Evolutionary conservation across 2,797 vertebrate genomes (phyloP).

Genomic region (Ciconia nigra): DNA sequence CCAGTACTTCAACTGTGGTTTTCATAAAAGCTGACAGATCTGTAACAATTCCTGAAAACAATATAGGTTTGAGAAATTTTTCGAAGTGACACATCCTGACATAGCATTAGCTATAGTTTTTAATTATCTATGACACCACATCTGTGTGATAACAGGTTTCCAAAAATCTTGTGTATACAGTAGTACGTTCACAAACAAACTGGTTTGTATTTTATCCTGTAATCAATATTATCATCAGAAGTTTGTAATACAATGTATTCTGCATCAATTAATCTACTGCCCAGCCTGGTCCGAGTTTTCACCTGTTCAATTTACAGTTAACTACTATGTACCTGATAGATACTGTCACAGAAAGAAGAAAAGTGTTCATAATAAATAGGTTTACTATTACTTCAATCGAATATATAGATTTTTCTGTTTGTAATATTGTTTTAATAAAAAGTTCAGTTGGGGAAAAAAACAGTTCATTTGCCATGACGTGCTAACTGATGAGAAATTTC

Average conservation of each 20-base stretch:
- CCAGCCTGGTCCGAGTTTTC: background rate
- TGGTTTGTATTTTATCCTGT: background rate
- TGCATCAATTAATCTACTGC: background rate
- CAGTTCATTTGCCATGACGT: background rate
- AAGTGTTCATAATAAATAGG: background rate
- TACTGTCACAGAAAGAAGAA: background rate
- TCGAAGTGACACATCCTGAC: background rate
- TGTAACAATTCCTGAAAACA: background rate
- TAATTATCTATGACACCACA: background rate
- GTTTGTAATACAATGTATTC: background rate
- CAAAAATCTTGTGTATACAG: background rate
- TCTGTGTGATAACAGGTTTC: background rate
- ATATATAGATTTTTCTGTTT: background rate
- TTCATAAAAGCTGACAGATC: background rate
- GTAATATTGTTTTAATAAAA: background rate
- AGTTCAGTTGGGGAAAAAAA: background rate
- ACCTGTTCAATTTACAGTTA: background rate
- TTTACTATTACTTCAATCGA: background rate
- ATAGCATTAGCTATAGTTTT: background rate
- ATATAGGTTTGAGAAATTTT: background rate
- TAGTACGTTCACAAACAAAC: background rate
- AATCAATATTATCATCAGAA: background rate
- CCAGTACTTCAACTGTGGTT: background rate
- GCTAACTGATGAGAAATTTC: background rate
- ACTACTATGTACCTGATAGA: background rate